Evolutionary conservation across 1,140 invertebrate genomes (phyloP), one percentile per base, ranked within the genome.

Genomic region (Aricia agestis): DNA sequence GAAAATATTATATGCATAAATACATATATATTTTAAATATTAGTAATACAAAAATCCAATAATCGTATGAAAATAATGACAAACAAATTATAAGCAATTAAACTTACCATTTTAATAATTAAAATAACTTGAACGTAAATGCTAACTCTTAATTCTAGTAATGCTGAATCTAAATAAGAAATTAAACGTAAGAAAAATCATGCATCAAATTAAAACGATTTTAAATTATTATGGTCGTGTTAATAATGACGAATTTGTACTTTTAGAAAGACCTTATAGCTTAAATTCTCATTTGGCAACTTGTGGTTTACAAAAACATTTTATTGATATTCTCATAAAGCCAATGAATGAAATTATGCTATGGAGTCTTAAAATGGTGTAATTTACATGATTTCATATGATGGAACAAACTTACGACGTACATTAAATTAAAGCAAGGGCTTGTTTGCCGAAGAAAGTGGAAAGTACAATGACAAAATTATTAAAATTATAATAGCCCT

Each of bases 1-100:
- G 85, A 91, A 91, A 90, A 89, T 82, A 88, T 89, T 80, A 74
- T 80, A 76, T 82, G 75, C 71, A 85, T 89, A 85, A 88, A 84
- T 86, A 85, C 79, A 76, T 78, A 80, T 71, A 79, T 52, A 68
- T 17, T 72, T 74, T 68, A 71, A 73, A 69, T 74, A 79, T 74
- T 76, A 65, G 45, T 52, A 63, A 74, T 71, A 66, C 32, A 67
- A 42, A 36, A 69, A 70, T 67, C 67, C 6, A 59, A 69, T 31
- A n/a, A 70, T 67, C 42, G 74, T 78, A 78, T 75, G 68, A 80
- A 82, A 80, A 77, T 76, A 73, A 74, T 68, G 80, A 78, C 65
- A 69, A 82, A 81, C 77, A 74, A 71, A 75, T 75, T 75, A 73
- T 76, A 82, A 82, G 74, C 75, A 84, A 84, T 82, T 72, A 82